Base-by-base conservation (phyloP, 2,113 vertebrate species). In the Pyxicephalus adspersus region DNA sequence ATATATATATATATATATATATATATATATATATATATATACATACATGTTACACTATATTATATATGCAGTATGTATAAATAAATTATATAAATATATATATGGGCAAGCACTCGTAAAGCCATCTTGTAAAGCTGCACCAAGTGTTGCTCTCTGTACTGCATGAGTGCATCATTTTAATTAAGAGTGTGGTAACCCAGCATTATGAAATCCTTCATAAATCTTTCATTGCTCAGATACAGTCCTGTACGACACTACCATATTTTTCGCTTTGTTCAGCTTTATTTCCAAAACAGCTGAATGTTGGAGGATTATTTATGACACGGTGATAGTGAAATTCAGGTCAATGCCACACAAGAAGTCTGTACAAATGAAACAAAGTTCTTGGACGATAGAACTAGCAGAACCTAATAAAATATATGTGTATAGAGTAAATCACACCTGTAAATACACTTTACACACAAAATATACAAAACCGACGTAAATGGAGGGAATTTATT, bases 261-360 rank as follows among this genome's bases (percentile, higher is more conserved):
- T 28, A 26, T 31, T 67, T 54, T 78, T 45, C 38, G 70, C 70
- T 73, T 73, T 73, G 19, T 73, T 73, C 70, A 73, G 70, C 70
- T 34, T 73, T 66, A 38, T 38, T 78, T 78, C 18, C n/a, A 25
- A 57, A 66, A 38, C 26, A 23, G 26, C 45, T 38, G 51, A 67
- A 34, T 31, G 64, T 55, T 67, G 54, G 31, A 66, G 76, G 63
- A 66, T 66, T 67, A 78, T 78, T 78, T 78, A 78, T 58, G 70
- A 73, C 70, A 34, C 70, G 8, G 52, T 34, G 70, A 58, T 73
- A 73, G 57, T 45, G 38, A 45, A 45, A 45, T 45, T 73, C 70
- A 73, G 70, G 51, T 73, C 70, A 29, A 13, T 7, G 70, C 70
- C 23, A 73, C 28, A 20, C 11, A 61, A 11, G 22, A 61, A 13